Evolutionary conservation across 2,797 vertebrate genomes (phyloP).

Genomic region (Podarcis lilfordi): DNA sequence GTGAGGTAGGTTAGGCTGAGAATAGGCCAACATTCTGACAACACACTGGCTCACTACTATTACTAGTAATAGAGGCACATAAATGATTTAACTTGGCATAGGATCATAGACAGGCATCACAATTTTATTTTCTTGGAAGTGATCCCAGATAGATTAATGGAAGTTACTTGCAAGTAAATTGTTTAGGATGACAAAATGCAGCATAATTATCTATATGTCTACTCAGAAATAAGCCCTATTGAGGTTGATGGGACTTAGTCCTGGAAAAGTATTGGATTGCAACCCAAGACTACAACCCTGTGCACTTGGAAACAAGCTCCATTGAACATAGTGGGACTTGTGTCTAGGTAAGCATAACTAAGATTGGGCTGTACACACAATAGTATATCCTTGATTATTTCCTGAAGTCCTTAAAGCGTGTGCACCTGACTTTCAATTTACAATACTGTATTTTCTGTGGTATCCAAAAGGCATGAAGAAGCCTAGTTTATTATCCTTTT

Average conservation of each 20-base stretch:
- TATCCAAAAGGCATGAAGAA: background rate
- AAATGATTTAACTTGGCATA: no score
- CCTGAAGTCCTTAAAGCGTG: background rate
- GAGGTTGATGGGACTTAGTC: background rate
- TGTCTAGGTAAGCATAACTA: background rate
- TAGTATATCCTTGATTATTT: background rate
- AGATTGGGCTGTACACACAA: background rate
- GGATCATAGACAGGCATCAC: background rate
- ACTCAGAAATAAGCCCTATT: background rate
- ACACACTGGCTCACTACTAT: no score
- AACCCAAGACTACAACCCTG: background rate
- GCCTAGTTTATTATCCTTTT: background rate
- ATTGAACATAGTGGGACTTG: background rate
- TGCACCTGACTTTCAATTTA: background rate
- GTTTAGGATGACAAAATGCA: background rate
- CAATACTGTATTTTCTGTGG: background rate
- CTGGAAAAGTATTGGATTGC: background rate
- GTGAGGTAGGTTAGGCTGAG: no score
- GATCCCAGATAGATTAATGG: background rate
- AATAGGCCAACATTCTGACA: no score
- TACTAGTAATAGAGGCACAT: no score
- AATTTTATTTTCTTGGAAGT: background rate
- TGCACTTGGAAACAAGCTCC: no score
- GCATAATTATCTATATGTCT: background rate
- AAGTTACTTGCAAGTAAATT: background rate